phyloP scores from a whole-genome alignment of 53 echinoderm and acorn worm species.

The Crossaster papposus region DNA sequence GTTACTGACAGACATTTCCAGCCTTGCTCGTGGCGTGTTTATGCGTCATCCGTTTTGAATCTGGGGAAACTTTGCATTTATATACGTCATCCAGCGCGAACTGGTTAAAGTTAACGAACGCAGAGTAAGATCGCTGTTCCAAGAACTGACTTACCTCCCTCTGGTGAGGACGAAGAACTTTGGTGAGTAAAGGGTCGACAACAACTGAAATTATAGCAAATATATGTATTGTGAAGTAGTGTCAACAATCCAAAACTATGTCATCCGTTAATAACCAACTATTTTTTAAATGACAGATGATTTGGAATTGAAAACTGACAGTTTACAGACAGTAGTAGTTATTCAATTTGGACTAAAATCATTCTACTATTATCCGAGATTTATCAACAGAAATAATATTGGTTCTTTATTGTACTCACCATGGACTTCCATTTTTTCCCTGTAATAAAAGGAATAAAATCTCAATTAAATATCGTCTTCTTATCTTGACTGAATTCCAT shows the following conservation, averaged over 20 bases:
- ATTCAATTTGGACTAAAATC: background rate
- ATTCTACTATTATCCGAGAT: background rate
- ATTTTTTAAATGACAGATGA: no score
- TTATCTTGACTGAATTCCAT: background rate
- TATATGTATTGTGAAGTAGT: background rate
- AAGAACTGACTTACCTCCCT: conserved; percentile 78
- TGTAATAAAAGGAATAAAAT: conserved; percentile 27
- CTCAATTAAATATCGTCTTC: background rate
- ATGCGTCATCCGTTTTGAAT: no score
- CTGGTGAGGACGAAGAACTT: conserved; percentile 92
- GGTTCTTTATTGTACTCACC: conserved; percentile 60
- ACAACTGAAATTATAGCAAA: conserved; percentile 74
- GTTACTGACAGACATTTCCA: no score
- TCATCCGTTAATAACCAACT: background rate
- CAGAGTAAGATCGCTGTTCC: background rate
- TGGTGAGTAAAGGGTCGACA: conserved; percentile 88
- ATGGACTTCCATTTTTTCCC: conserved; percentile 84
- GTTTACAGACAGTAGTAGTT: no score
- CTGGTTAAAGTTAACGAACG: background rate
- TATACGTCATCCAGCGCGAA: no score
- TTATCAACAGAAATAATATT: background rate
- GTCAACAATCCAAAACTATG: background rate
- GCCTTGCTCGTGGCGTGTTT: no score
- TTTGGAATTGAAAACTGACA: no score
- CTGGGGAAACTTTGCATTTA: no score